These are phyloP conservation scores for Nomada goodeniana DNA, from an alignment of 2,888 invertebrate genomes.

Conservation along the genomic window DNA sequence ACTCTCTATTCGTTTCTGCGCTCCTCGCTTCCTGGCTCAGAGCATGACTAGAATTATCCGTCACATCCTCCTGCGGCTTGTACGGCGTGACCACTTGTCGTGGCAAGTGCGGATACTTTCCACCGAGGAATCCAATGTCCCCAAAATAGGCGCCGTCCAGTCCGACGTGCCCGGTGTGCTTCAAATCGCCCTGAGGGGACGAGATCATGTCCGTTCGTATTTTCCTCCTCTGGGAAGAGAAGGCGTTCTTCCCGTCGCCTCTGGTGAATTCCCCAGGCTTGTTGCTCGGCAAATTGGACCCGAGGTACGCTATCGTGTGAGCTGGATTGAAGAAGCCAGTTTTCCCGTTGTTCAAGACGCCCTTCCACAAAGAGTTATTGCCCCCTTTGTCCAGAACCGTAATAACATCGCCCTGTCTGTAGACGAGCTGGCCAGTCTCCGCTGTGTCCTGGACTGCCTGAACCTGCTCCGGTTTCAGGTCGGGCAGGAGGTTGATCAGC, in stretches of 20 bases:
- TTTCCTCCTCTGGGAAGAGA: conserved; percentile 86
- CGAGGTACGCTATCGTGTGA: conserved; percentile 94
- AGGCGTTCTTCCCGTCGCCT: conserved; percentile 88
- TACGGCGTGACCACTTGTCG: conserved; percentile 95
- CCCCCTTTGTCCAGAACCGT: conserved; percentile 94
- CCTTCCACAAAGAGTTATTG: conserved; percentile 91
- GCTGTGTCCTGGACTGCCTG: conserved; percentile 90
- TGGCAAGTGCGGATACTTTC: conserved; percentile 92
- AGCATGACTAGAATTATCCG: conserved; percentile 82
- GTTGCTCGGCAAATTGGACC: conserved; percentile 89
- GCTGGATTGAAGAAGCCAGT: conserved; percentile 97
- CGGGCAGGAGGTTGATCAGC: conserved; percentile 91
- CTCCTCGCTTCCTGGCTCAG: conserved; percentile 75
- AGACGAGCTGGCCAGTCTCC: conserved; percentile 91
- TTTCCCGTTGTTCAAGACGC: conserved; percentile 94
- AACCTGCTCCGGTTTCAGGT: conserved; percentile 96
- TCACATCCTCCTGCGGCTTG: conserved; percentile 92
- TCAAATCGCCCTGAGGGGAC: conserved; percentile 97
- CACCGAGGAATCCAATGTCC: conserved; percentile 92
- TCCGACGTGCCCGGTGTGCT: conserved; percentile 98
- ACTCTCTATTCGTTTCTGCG: conserved; percentile 72
- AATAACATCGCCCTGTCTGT: conserved; percentile 95
- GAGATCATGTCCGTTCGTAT: conserved; percentile 97
- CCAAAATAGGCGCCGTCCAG: conserved; percentile 99
- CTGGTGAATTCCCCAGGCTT: conserved; percentile 85